Percentiles rank a stretch among this genome's conserved stretches.
Conservation (phyloP, 1,140 invertebrate genomes). For the Solenopsis fugax region DNA sequence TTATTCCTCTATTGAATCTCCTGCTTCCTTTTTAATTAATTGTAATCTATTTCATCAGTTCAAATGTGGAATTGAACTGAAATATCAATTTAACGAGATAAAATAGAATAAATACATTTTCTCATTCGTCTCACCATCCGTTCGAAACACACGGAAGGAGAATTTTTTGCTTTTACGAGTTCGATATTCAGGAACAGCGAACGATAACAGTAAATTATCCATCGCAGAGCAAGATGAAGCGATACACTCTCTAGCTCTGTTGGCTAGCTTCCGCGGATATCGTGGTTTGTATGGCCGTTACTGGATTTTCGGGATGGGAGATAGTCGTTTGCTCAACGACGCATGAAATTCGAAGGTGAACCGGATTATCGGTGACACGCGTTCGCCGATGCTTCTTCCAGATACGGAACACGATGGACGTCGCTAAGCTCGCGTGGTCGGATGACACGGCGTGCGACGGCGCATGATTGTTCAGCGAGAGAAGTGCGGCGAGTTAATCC, state of each 20-base stretch:
- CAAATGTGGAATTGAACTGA: background rate
- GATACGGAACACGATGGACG: background rate
- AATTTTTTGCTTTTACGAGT: background rate
- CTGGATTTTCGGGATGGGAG: constrained; percentile 28
- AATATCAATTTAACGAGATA: background rate
- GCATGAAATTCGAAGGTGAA: constrained; percentile 37
- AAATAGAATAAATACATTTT: background rate
- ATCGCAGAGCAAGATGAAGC: background rate
- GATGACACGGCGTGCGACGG: background rate
- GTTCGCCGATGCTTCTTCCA: constrained; percentile 24
- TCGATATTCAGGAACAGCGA: background rate
- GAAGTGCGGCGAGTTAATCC: constrained; percentile 11
- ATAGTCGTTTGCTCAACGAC: constrained; percentile 30
- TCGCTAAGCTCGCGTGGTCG: background rate
- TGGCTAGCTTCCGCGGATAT: background rate
- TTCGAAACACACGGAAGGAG: background rate
- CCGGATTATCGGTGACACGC: constrained; percentile 24
- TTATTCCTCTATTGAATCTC: background rate
- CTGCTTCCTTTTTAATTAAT: background rate
- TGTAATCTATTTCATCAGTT: background rate
- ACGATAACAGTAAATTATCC: constrained; percentile 23
- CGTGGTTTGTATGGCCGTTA: background rate
- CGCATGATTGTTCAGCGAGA: constrained; percentile 37
- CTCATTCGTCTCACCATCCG: background rate
- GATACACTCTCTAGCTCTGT: background rate